A percentile compares a stretch with the other conserved stretches of the same genome.
Conservation (phyloP, 2,113 vertebrate species). For the Nematolebias whitei region DNA sequence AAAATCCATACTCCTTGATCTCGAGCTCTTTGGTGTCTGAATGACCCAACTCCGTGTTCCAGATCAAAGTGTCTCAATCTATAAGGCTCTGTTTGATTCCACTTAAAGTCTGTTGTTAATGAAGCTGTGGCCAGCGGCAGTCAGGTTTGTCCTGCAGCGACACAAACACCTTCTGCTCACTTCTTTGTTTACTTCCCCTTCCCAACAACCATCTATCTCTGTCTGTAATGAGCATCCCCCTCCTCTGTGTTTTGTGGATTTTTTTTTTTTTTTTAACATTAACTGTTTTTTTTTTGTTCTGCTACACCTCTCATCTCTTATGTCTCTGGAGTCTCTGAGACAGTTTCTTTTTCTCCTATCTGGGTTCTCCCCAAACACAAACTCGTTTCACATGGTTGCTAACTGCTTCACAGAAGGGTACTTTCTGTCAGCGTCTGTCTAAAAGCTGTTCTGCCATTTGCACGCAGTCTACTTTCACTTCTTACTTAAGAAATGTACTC, state of each 20-base stretch:
- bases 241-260: constrained; percentile 8
- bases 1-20: constrained; percentile 36
- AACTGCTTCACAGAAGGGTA: constrained; percentile 28
- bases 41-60: constrained; percentile 28
- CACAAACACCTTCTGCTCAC: constrained; percentile 5
- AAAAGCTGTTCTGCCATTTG: constrained; percentile 36
- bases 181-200: constrained; percentile 2
- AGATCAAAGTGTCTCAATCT: constrained; percentile 30
- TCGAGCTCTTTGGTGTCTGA: constrained; percentile 15
- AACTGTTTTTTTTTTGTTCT: background rate
- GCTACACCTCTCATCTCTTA: no score
- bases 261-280: constrained; percentile 27
- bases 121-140: constrained; percentile 18
- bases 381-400: constrained; percentile 53
- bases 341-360: constrained; percentile 1
- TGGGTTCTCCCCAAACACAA: constrained; percentile 34
- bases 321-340: no score
- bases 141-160: constrained; percentile 3
- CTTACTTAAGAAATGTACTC: constrained; percentile 43
- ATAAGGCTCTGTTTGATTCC: constrained; percentile 31
- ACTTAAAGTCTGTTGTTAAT: constrained; percentile 14
- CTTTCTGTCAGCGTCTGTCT: constrained; percentile 56
- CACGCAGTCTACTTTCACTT: constrained; percentile 28
- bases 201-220: constrained; percentile 6
- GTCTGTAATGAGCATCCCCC: constrained; percentile 1